Conservation (phyloP, 2,797 vertebrate species). For the Uromys caudimaculatus region DNA sequence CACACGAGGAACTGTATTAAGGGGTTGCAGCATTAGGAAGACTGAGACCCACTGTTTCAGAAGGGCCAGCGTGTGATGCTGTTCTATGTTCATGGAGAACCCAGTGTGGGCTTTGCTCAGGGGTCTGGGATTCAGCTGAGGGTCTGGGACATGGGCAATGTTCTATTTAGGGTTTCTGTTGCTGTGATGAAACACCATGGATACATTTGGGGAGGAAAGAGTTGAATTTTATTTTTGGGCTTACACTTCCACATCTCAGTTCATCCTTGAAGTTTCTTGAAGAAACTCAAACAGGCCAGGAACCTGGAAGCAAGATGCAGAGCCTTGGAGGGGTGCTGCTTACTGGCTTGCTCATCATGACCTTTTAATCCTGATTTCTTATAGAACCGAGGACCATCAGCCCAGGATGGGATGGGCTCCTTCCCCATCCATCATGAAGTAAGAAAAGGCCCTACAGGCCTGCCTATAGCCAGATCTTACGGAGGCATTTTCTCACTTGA, state of each 20-base stretch:
- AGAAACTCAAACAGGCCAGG: not conserved
- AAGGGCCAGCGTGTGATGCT: not conserved
- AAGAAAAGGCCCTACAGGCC: no score
- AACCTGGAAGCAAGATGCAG: not conserved
- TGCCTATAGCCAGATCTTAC: not conserved
- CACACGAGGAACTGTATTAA: not conserved
- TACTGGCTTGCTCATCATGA: not conserved
- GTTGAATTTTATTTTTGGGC: not conserved
- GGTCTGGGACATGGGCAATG: not conserved
- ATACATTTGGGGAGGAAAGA: not conserved
- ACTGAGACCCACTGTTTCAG: not conserved
- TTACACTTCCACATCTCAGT: not conserved
- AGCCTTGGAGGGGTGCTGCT: not conserved
- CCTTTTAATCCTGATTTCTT: not conserved
- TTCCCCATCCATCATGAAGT: not conserved
- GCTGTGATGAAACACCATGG: not conserved
- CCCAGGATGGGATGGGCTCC: not conserved
- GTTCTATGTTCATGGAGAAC: not conserved
- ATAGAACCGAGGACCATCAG: not conserved
- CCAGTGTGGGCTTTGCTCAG: not conserved
- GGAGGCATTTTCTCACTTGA: not conserved
- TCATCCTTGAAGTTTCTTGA: not conserved
- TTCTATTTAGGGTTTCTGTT: not conserved
- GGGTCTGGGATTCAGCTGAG: not conserved
- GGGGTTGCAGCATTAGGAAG: not conserved